These are phyloP conservation scores for Syngnathus floridae DNA, from an alignment of 2,113 vertebrate genomes.

Conservation along the genomic window DNA sequence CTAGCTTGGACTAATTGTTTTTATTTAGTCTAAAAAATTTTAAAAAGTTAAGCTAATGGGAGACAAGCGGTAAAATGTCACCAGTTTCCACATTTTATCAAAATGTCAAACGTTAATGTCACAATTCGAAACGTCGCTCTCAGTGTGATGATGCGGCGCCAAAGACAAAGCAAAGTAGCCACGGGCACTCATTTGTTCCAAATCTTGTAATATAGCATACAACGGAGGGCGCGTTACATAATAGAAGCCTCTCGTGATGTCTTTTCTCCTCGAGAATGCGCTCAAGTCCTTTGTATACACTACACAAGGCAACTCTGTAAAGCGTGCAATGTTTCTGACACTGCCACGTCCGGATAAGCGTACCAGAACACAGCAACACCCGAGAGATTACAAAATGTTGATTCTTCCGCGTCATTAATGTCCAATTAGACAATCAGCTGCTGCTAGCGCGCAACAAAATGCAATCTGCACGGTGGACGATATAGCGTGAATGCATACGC, in stretches of 20 bases:
- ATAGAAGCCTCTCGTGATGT: slow-evolving; percentile 29
- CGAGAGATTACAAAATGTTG: slow-evolving; percentile 14
- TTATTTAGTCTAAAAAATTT: not conserved
- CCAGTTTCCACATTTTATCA: not conserved
- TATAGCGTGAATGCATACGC: not conserved
- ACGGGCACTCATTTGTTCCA: slow-evolving; percentile 41
- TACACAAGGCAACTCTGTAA: not conserved
- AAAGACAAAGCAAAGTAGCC: slow-evolving; percentile 10
- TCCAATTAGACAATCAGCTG: slow-evolving; percentile 50
- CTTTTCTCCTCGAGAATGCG: not conserved
- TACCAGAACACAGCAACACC: slow-evolving; percentile 26
- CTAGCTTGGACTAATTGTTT: not conserved
- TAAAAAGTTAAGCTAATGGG: not conserved
- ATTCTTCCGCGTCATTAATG: slow-evolving; percentile 42
- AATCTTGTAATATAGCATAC: slow-evolving; percentile 52
- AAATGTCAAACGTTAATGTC: not conserved
- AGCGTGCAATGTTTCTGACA: slow-evolving; percentile 23
- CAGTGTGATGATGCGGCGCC: slow-evolving; percentile 12
- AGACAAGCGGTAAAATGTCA: not conserved
- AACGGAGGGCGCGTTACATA: slow-evolving; percentile 38
- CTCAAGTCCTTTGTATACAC: not conserved
- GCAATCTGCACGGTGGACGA: slow-evolving; percentile 4
- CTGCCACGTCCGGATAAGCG: slow-evolving; percentile 12
- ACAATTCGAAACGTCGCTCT: not conserved
- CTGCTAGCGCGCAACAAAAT: slow-evolving; percentile 12